phyloP scores from a whole-genome alignment of 2,113 vertebrate species.

The Copsychus sechellarum region DNA sequence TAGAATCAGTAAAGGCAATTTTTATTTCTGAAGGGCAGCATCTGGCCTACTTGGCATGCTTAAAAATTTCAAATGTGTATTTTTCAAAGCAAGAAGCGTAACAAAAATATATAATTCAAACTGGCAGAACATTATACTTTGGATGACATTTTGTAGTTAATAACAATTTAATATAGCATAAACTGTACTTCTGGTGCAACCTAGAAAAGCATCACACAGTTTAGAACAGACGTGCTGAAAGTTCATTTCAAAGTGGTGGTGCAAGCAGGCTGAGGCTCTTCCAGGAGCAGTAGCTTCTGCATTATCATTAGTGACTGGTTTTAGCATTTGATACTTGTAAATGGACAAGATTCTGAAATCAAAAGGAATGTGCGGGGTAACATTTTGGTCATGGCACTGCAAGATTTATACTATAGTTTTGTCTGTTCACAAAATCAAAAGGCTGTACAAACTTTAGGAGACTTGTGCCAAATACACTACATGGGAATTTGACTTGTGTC shows the following conservation, averaged over 20 bases:
- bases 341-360: neutral
- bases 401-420: neutral
- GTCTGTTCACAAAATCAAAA: neutral
- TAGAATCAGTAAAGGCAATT: slow-evolving; percentile 12
- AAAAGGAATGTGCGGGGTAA: neutral
- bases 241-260: neutral
- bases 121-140: neutral
- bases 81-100: slow-evolving; percentile 38
- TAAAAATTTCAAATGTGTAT: neutral
- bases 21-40: slow-evolving; percentile 60
- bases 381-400: neutral
- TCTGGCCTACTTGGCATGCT: slow-evolving; percentile 27
- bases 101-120: neutral
- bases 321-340: neutral
- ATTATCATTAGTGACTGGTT: neutral
- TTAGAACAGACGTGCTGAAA: neutral
- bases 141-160: slow-evolving; percentile 6
- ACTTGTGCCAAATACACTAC: neutral
- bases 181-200: slow-evolving; percentile 18
- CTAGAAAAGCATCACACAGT: neutral
- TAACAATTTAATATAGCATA: slow-evolving; percentile 9
- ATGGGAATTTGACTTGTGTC: fast-evolving
- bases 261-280: neutral
- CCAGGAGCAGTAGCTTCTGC: neutral
- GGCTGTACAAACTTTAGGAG: neutral